A percentile compares a stretch with the other conserved stretches of the same genome.
Evolutionary conservation across 2,113 vertebrate species (phyloP).

Genomic region (Paradoxurus hermaphroditus): DNA sequence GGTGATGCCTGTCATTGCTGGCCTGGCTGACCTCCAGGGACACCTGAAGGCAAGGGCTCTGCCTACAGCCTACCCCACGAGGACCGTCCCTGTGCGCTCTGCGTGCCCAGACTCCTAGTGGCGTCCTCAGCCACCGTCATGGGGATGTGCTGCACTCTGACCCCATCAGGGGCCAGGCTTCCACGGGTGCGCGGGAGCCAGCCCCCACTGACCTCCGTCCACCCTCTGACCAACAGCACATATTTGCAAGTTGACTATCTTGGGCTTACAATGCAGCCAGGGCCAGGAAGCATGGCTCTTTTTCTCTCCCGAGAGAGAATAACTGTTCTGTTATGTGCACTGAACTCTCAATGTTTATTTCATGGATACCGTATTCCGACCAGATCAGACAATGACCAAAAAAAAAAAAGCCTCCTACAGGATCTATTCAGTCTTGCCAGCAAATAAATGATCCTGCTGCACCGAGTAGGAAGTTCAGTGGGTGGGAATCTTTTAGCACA

Average conservation of each 20-base stretch:
- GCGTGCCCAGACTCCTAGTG: background rate
- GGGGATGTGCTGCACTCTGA: background rate
- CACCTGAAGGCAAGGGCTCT: background rate
- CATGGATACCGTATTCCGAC: background rate
- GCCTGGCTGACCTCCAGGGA: background rate
- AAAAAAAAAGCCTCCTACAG: background rate
- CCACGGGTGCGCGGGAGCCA: rapidly evolving
- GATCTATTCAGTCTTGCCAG: background rate
- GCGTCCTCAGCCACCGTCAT: rapidly evolving
- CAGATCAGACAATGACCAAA: background rate
- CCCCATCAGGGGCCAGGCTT: background rate
- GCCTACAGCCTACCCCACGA: background rate
- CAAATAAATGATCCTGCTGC: background rate
- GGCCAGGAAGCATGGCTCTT: background rate
- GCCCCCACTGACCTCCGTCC: background rate
- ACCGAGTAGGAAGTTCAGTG: background rate
- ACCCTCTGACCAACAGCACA: background rate
- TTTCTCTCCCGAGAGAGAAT: background rate
- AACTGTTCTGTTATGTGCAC: background rate
- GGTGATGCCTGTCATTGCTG: background rate
- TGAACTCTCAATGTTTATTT: background rate
- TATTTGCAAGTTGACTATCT: background rate
- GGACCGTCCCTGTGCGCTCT: background rate
- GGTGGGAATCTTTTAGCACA: background rate
- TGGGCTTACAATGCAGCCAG: background rate